phyloP scores from a whole-genome alignment of 1,140 invertebrate species.

The Dendroctonus valens region DNA sequence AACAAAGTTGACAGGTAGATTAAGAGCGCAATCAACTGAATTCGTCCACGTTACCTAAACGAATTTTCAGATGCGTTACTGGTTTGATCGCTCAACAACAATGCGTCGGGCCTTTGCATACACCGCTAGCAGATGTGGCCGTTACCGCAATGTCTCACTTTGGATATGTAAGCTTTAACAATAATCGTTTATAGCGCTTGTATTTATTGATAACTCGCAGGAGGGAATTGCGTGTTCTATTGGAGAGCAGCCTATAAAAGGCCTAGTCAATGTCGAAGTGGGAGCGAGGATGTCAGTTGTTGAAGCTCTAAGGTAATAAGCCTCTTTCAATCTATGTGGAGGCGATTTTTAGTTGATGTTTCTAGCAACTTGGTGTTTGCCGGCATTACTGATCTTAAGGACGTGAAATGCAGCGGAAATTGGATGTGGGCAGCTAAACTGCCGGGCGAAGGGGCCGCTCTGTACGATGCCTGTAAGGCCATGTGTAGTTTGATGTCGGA shows the following conservation, averaged over 20 bases:
- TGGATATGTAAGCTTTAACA: conserved; percentile 17
- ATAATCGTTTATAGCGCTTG: not conserved
- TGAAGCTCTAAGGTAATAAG: conserved; percentile 66
- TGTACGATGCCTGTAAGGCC: conserved; percentile 84
- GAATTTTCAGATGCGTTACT: conserved; percentile 67
- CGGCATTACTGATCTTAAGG: conserved; percentile 76
- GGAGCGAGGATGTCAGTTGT: conserved; percentile 92
- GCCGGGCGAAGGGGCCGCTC: conserved; percentile 81
- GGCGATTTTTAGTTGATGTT: not conserved
- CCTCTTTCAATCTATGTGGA: not conserved
- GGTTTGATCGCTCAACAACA: conserved; percentile 95
- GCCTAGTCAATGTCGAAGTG: conserved; percentile 73
- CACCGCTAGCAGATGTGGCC: conserved; percentile 91
- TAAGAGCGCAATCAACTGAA: not conserved
- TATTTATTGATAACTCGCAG: conserved; percentile 48
- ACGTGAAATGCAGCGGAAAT: conserved; percentile 96
- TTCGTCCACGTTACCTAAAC: not conserved
- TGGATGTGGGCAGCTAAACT: conserved; percentile 99
- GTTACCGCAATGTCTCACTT: conserved; percentile 83
- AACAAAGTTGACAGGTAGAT: conserved; percentile 79
- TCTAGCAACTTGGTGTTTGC: conserved; percentile 93
- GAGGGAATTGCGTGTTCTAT: conserved; percentile 90
- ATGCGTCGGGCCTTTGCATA: conserved; percentile 94
- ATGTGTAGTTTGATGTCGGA: conserved; percentile 85
- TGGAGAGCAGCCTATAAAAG: conserved; percentile 96